Base-by-base conservation (phyloP, 2,888 invertebrate genomes). In the Polyommatus icarus region DNA sequence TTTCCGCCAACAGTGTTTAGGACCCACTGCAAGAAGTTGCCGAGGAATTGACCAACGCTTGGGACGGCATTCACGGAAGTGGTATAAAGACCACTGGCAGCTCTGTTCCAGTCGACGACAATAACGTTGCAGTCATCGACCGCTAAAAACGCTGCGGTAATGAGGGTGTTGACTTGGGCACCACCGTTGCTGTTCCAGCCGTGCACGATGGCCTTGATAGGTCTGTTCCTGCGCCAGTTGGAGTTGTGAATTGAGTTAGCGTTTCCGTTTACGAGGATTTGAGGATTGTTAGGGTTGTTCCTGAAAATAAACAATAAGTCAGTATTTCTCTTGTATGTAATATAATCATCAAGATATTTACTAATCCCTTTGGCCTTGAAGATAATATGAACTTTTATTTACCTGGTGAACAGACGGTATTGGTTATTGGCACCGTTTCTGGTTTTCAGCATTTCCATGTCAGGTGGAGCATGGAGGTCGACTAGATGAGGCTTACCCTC, bases 1-100 rank as follows among this genome's bases (percentile, higher is more conserved):
- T 89, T 86, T 12, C 89, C 89, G 20, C 91, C 91, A 5, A 83
- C 85, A 0, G 82, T 89, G 75, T 84, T 85, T 77, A 88, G 84
- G 24, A 92, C 84, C 87, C 89, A 91, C 15, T 83, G 82, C 6
- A 93, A 73, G 82, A 91, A 91, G 81, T 88, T 85, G 10, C 89
- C 91, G 1, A 92, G 83, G 67, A 84, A 84, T 59, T 85, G 83
- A 2, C 91, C 92, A 1, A 91, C 86, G 24, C 76, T 72, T 3
- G 90, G 89, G 1, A 89, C 90, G 3, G 87, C 87, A 0, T 57
- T 78, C 7, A 83, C 86, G 6, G 88, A 87, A 0, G 83, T 82
- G 15, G 71, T 79, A 80, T 91, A 90, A 32, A 77, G 50, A 2
- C 82, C 76, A 77, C 83, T 85, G 8, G 90, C 90, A 0, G 87